phyloP scores from a whole-genome alignment of 2,888 invertebrate species.

The Coelogynopora nodosa region DNA sequence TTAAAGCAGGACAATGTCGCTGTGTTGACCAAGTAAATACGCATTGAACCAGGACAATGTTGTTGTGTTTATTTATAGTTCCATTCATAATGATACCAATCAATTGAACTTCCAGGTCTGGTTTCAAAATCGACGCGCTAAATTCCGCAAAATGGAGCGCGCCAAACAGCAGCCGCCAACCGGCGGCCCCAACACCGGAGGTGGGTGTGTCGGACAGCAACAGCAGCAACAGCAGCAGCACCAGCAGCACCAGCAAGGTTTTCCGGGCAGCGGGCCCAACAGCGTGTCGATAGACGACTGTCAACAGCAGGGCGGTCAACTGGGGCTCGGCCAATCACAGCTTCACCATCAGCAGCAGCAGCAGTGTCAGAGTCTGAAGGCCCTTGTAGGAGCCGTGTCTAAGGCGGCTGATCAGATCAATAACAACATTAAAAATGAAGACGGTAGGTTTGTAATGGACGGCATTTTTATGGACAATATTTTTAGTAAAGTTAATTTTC shows the following conservation, averaged over 20 bases:
- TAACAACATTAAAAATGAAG: background rate
- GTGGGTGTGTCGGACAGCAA: background rate
- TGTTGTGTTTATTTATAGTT: too few species aligned
- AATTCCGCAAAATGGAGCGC: conserved; percentile 61
- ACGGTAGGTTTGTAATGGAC: background rate
- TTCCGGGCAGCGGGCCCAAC: background rate
- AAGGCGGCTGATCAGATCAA: background rate
- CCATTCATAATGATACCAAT: conserved; percentile 40
- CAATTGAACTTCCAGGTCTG: too few species aligned
- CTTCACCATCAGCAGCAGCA: background rate
- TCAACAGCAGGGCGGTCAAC: background rate
- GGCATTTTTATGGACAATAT: too few species aligned
- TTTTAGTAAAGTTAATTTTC: too few species aligned
- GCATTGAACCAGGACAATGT: too few species aligned
- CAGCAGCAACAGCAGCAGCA: too few species aligned
- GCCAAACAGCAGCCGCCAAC: conserved; percentile 56
- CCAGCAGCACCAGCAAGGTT: too few species aligned
- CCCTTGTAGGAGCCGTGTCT: background rate
- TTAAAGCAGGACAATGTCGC: too few species aligned
- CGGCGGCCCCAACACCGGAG: background rate
- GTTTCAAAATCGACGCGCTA: conserved; percentile 62
- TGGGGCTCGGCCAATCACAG: background rate
- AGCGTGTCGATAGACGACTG: background rate
- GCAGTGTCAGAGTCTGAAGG: background rate
- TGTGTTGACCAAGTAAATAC: too few species aligned